A percentile compares a stretch with the other conserved stretches of the same genome.
Evolutionary conservation across 2,888 invertebrate species (phyloP).

Genomic region (Phaonia tiefii): DNA sequence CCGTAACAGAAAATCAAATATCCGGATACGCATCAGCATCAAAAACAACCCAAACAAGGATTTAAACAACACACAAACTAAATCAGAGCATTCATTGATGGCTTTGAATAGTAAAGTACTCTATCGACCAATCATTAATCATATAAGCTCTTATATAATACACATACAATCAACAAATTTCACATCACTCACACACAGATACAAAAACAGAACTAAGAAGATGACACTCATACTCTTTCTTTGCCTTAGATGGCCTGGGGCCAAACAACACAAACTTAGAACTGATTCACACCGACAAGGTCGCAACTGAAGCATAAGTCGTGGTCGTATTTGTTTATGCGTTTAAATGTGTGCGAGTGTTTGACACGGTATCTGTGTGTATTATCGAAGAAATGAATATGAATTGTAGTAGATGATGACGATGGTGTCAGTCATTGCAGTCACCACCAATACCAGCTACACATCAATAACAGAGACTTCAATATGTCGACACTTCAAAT

Average conservation of each 20-base stretch:
- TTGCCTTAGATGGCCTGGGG: too few species aligned
- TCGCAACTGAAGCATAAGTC: constrained; percentile 19
- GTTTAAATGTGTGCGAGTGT: too few species aligned
- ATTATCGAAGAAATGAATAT: constrained; percentile 29
- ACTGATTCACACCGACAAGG: background rate
- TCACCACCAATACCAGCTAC: constrained; percentile 9
- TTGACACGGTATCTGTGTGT: too few species aligned
- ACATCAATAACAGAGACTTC: constrained; percentile 48
- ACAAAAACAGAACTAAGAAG: too few species aligned
- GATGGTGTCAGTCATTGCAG: constrained; percentile 44
- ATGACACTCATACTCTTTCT: too few species aligned
- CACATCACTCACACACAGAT: background rate
- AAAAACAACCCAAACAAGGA: background rate
- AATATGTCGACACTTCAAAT: constrained; percentile 56
- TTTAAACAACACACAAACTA: constrained; percentile 23
- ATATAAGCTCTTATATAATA: constrained; percentile 52
- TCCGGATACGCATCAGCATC: too few species aligned
- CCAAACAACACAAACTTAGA: too few species aligned
- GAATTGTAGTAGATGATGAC: constrained; percentile 43
- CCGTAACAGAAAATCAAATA: constrained; percentile 4
- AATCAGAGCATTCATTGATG: constrained; percentile 27
- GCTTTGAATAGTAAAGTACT: constrained; percentile 21
- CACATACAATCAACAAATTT: background rate
- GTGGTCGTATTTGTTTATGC: too few species aligned
- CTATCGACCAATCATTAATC: constrained; percentile 62